phyloP scores from a whole-genome alignment of 2,113 vertebrate genomes.

The Cyprinodon variegatus region DNA sequence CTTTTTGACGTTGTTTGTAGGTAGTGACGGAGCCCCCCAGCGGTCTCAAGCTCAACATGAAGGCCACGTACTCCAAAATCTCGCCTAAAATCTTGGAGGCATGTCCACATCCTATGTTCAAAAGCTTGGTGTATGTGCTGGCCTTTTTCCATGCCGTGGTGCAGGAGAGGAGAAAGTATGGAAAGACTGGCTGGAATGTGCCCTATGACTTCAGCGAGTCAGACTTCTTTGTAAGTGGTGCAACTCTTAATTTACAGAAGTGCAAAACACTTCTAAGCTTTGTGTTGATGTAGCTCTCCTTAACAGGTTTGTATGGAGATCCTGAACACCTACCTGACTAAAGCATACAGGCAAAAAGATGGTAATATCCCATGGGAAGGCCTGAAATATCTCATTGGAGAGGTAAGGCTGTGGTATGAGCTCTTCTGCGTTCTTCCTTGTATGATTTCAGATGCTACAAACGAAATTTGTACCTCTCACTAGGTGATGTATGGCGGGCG shows the following conservation, averaged over 20 bases:
- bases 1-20: slow-evolving; percentile 67
- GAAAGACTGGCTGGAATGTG: slow-evolving; percentile 96
- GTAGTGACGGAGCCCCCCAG: slow-evolving; percentile 96
- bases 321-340: slow-evolving; percentile 90
- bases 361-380: slow-evolving; percentile 90
- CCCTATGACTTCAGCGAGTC: slow-evolving; percentile 95
- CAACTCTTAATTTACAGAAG: not conserved
- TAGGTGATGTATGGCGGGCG: slow-evolving; percentile 97
- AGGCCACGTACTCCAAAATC: slow-evolving; percentile 93
- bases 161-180: slow-evolving; percentile 95
- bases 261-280: not conserved
- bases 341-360: slow-evolving; percentile 86
- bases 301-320: slow-evolving; percentile 96
- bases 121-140: slow-evolving; percentile 89
- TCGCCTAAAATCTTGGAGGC: slow-evolving; percentile 77
- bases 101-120: slow-evolving; percentile 88
- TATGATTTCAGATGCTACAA: not conserved
- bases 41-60: slow-evolving; percentile 94
- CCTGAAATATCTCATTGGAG: slow-evolving; percentile 95
- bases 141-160: slow-evolving; percentile 97
- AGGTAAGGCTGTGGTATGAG: slow-evolving; percentile 78
- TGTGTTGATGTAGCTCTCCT: not conserved
- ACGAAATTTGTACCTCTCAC: not conserved
- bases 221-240: slow-evolving; percentile 87
- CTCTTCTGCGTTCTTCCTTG: not conserved